These are phyloP conservation scores for Perdita meconis DNA, from an alignment of 2,888 invertebrate genomes.

Conservation along the genomic window DNA sequence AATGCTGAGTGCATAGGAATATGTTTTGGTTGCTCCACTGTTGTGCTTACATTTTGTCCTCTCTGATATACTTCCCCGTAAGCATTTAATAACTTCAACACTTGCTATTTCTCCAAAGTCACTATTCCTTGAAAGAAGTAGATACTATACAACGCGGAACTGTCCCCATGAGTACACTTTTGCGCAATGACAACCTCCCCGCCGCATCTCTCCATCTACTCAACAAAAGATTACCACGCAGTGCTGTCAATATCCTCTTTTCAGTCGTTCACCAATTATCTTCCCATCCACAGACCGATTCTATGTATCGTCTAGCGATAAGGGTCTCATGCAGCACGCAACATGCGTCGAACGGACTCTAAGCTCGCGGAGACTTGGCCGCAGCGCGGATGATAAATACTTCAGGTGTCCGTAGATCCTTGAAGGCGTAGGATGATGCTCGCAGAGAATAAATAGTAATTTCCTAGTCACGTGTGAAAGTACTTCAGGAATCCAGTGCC, in stretches of 20 bases:
- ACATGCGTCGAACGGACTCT: not conserved
- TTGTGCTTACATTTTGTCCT: no score
- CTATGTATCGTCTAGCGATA: conserved; percentile 11
- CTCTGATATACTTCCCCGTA: no score
- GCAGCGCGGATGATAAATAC: conserved; percentile 14
- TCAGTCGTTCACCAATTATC: not conserved
- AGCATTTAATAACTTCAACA: no score
- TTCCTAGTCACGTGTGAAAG: conserved; percentile 83
- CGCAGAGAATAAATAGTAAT: conserved; percentile 74
- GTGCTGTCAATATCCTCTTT: not conserved
- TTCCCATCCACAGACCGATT: conserved; percentile 2
- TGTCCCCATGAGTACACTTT: no score
- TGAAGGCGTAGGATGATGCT: conserved; percentile 54
- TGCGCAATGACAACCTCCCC: no score
- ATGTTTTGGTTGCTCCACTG: no score
- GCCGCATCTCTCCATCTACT: not conserved
- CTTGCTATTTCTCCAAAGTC: no score
- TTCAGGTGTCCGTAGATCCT: not conserved
- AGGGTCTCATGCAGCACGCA: not conserved
- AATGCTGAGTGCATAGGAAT: no score
- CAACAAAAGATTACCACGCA: not conserved
- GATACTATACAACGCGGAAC: no score
- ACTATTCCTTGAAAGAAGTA: no score
- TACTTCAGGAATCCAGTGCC: conserved; percentile 79
- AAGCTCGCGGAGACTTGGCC: not conserved